A percentile compares a stretch with the other conserved stretches of the same genome.
These are phyloP conservation scores for Homarus gammarus DNA, from an alignment of 2,888 invertebrate species.

Conservation along the genomic window DNA sequence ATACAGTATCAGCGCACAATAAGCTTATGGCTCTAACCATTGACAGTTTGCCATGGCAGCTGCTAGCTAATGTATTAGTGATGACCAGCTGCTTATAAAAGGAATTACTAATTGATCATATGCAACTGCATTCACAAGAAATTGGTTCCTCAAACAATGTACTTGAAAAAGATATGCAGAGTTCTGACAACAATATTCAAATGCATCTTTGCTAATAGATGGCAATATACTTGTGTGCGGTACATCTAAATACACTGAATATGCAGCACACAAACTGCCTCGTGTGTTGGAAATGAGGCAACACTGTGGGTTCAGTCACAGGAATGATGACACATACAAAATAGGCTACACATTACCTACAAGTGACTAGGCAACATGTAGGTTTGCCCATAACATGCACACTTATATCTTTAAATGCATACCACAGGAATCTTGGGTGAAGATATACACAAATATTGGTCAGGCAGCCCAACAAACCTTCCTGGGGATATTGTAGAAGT, in stretches of 20 bases:
- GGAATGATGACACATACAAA: conserved; percentile 60
- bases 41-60: conserved; percentile 24
- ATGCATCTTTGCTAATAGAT: conserved; percentile 51
- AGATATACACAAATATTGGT: conserved; percentile 66
- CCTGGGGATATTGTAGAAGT: conserved; percentile 25
- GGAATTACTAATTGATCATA: conserved; percentile 16
- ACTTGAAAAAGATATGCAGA: conserved; percentile 45
- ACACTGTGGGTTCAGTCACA: conserved; percentile 23
- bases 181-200: conserved; percentile 52
- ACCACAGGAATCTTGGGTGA: conserved; percentile 65
- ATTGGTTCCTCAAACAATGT: conserved; percentile 60
- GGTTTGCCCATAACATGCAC: conserved; percentile 51
- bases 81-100: background rate
- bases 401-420: conserved; percentile 68
- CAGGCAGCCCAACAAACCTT: conserved; percentile 48
- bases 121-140: conserved; percentile 68
- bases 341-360: conserved; percentile 59
- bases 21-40: conserved; percentile 34
- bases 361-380: conserved; percentile 55
- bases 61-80: conserved; percentile 37
- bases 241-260: conserved; percentile 52
- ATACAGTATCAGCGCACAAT: conserved; percentile 38
- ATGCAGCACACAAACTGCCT: conserved; percentile 57
- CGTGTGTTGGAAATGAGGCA: conserved; percentile 33
- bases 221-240: conserved; percentile 38